These are phyloP conservation scores for Lasiurus cinereus DNA, from an alignment of 2,113 vertebrate species.

Conservation along the genomic window DNA sequence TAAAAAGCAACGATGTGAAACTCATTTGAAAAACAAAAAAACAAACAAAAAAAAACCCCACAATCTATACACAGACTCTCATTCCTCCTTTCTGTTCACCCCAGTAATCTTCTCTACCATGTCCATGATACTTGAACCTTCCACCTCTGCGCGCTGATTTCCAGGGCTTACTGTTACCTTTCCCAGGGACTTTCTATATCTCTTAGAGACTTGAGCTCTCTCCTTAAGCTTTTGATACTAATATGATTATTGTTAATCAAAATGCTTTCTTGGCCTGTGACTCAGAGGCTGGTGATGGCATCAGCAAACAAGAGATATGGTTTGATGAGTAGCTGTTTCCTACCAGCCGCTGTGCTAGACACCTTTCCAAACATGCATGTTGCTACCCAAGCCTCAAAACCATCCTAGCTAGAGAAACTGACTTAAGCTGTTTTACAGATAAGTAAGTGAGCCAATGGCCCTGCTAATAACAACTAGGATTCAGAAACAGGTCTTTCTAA, in stretches of 20 bases:
- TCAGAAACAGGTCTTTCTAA: neutral
- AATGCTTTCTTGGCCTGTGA: neutral
- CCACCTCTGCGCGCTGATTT: neutral
- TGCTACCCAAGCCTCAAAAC: neutral
- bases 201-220: neutral
- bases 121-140: neutral
- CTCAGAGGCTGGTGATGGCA: neutral
- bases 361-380: neutral
- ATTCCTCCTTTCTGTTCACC: neutral
- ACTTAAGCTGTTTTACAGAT: neutral
- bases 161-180: neutral
- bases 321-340: neutral
- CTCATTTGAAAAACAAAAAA: neutral
- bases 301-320: neutral
- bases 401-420: neutral
- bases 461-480: neutral
- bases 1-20: conserved; percentile 4
- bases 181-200: neutral
- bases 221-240: neutral
- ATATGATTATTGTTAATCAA: conserved; percentile 1
- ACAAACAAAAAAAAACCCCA: too few species aligned
- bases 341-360: neutral
- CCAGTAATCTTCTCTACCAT: neutral
- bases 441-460: neutral
- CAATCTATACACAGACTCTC: neutral